These are phyloP conservation scores for Nudaria mundana DNA, from an alignment of 2,888 invertebrate genomes.

Conservation along the genomic window DNA sequence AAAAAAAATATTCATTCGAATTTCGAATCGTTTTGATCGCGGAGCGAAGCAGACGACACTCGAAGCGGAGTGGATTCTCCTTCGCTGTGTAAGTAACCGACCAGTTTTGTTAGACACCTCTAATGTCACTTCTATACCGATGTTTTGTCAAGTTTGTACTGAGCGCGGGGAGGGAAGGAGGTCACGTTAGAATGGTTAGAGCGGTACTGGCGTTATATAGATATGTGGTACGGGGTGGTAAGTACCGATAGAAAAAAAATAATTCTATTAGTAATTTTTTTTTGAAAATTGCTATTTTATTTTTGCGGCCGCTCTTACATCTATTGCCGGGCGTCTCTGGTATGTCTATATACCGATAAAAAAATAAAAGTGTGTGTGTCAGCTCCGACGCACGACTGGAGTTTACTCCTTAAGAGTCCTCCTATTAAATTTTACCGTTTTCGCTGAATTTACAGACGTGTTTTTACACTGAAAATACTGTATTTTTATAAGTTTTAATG, in stretches of 20 bases:
- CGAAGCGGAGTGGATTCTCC: constrained; percentile 66
- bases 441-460: too few species aligned
- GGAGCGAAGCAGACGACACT: constrained; percentile 76
- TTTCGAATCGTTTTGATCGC: constrained; percentile 75
- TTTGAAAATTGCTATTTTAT: too few species aligned
- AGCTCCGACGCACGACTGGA: too few species aligned
- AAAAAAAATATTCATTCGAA: constrained; percentile 49
- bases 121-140: constrained; percentile 52
- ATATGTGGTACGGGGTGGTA: constrained; percentile 64
- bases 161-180: constrained; percentile 53
- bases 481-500: too few species aligned
- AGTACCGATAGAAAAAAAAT: constrained; percentile 52
- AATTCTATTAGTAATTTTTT: too few species aligned
- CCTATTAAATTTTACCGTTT: too few species aligned
- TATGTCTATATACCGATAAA: too few species aligned
- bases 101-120: constrained; percentile 46
- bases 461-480: too few species aligned
- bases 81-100: constrained; percentile 57
- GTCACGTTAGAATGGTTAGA: constrained; percentile 58
- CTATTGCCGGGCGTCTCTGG: too few species aligned
- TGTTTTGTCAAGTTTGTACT: constrained; percentile 41
- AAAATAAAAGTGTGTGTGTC: too few species aligned
- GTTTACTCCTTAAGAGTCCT: too few species aligned
- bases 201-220: constrained; percentile 77
- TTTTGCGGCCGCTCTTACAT: too few species aligned